A percentile compares a stretch with the other conserved stretches of the same genome.
Evolutionary conservation across 35 echinoderm and acorn worm species (phyloP).

Genomic region (Apostichopus californicus): DNA sequence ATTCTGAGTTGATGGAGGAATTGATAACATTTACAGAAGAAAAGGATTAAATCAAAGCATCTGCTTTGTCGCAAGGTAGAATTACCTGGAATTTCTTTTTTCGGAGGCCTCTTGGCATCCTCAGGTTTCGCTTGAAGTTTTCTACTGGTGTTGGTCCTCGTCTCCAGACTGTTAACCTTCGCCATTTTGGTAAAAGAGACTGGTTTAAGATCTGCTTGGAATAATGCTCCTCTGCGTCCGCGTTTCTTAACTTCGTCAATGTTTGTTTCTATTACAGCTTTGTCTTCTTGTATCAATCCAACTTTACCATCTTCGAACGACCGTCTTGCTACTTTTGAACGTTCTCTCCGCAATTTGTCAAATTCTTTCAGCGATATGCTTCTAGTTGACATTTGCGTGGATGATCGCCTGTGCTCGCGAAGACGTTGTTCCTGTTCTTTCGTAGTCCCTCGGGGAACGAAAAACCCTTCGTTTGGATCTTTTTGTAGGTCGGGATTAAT

Average conservation of each 20-base stretch:
- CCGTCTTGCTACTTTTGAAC: slow-evolving; percentile 11
- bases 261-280: not conserved
- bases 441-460: slow-evolving; percentile 21
- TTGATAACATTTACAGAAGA: too few relatives aligned
- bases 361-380: slow-evolving; percentile 46
- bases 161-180: not conserved
- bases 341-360: slow-evolving; percentile 9
- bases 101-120: not conserved
- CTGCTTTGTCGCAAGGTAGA: not conserved
- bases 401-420: not conserved
- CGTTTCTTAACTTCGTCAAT: not conserved
- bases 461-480: slow-evolving; percentile 19
- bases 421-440: slow-evolving; percentile 27
- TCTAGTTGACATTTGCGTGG: not conserved
- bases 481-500: slow-evolving; percentile 38
- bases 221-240: slow-evolving; percentile 28
- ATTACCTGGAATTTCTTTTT: not conserved
- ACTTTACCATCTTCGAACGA: not conserved
- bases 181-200: slow-evolving; percentile 21
- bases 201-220: slow-evolving; percentile 11
- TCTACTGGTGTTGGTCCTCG: not conserved
- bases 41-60: too few relatives aligned
- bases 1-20: too few relatives aligned
- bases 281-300: not conserved
- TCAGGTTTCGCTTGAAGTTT: not conserved